Base-by-base conservation (phyloP, 2,113 vertebrate genomes). In the Elaphurus davidianus region DNA sequence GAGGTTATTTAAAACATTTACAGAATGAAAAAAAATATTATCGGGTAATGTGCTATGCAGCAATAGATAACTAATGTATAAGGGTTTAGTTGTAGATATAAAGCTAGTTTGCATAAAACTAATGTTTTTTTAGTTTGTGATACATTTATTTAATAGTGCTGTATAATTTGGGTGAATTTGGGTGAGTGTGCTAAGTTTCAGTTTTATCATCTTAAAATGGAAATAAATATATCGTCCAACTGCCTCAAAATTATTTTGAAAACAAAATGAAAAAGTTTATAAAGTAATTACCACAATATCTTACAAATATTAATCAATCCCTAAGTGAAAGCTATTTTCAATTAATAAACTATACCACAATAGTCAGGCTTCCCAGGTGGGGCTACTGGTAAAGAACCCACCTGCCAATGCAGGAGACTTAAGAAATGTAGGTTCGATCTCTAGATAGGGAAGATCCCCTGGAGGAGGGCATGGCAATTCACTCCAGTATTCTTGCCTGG, bases 191-290 rank as follows among this genome's bases (percentile, higher is more conserved):
- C 16, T 55, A 81, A 89, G 47, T 2, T 81, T 86, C 43, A 88
- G 16, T 92, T 91, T 94, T 28, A 87, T 93, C 86, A 43, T 82
- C 45, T 89, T 96, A 79, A 96, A 96, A 82, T 50, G 52, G 43
- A 28, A 21, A 67, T 79, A 88, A 91, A 57, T 54, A 76, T 50
- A 88, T 74, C 25, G 13, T 36, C 57, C 57, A 45, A 78, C 50
- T 91, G 10, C 8, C 76, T 93, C 55, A 78, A 78, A 1, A 14
- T 64, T 50, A 83, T 50, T 94, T 81, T 33, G 79, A 67, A 92
- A 86, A n/a, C 28, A 62, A 81, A 90, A 90, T 3, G 36, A 59
- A 79, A 50, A 83, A 55, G 10, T 55, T 84, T 82, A 87, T 87
- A 33, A 64, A 50, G 50, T 27, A 17, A 33, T 90, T 78, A 78